Evolutionary conservation across 2,797 vertebrate species (phyloP), one percentile per base, ranked within the genome.

Genomic region (Gymnothorax reevesii): DNA sequence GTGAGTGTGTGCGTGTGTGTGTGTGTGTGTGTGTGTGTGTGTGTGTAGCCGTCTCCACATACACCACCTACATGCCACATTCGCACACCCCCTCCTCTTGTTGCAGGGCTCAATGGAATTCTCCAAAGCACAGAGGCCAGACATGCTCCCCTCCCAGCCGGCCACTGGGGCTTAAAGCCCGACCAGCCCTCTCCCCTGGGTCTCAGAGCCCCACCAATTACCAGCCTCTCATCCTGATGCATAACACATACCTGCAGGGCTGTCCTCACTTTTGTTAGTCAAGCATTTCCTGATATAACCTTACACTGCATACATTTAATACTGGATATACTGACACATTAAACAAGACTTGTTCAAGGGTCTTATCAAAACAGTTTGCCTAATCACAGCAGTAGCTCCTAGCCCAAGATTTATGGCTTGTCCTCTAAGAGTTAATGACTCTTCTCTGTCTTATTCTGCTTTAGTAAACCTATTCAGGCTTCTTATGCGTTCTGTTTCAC

Each of bases 101-200:
- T 87, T 86, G 82, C 88, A 86, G 87, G 25, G 60, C 84, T 88
- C 87, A 83, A 88, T 89, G 87, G 88, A 90, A 84, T 83, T 83
- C 85, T 66, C 88, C 75, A 77, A 89, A 93, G 94, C 91, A 94
- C 94, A 92, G 92, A 92, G 87, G 90, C 90, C 54, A 93, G 89
- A 93, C 88, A 13, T 17, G 6, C 20, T 90, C 90, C 89, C 89
- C 89, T 90, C 91, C 91, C 94, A n/a, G 17, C 83, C 64, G 15
- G 57, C 89, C 92, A 90, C 91, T 90, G 83, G 6, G 86, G 87
- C 57, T 73, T 95, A 94, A 95, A 94, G 15, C 86, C 71, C 86
- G 25, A 93, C 95, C 95, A 95, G 89, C 5, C 87, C 91, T 33
- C 86, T 90, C 92, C 89, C 90, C 91, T 90, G 87, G 89, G 91